phyloP scores from a whole-genome alignment of 2,113 vertebrate genomes.

The Nipponia nippon region DNA sequence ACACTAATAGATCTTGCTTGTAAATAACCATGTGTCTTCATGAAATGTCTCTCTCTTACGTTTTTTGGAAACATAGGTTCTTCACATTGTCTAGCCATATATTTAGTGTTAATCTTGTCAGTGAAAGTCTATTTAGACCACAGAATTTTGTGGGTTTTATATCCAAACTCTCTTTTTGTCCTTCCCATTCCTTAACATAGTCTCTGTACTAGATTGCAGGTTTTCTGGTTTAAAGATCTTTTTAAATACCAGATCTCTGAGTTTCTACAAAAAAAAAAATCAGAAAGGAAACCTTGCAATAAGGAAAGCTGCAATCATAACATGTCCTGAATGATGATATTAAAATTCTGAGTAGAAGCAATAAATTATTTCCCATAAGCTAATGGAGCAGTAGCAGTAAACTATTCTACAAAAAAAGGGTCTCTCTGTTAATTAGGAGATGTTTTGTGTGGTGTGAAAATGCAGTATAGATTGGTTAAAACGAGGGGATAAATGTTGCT shows the following conservation, averaged over 20 bases:
- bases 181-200: neutral
- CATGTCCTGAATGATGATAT: neutral
- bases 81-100: neutral
- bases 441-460: neutral
- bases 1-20: neutral
- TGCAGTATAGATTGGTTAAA: neutral
- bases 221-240: neutral
- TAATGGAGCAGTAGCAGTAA: neutral
- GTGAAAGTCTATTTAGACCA: neutral
- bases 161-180: neutral
- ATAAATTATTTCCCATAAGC: neutral
- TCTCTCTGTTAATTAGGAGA: neutral
- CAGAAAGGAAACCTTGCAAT: neutral
- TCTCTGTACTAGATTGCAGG: neutral
- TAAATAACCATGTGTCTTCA: neutral
- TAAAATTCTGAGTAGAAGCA: neutral
- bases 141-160: neutral
- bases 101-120: neutral
- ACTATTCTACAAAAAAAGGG: neutral
- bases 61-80: neutral
- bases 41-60: neutral
- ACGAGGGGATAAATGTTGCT: neutral
- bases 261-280: neutral
- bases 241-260: neutral
- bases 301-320: neutral